phyloP scores from a whole-genome alignment of 2,797 vertebrate genomes.

The Diplodus sargus region DNA sequence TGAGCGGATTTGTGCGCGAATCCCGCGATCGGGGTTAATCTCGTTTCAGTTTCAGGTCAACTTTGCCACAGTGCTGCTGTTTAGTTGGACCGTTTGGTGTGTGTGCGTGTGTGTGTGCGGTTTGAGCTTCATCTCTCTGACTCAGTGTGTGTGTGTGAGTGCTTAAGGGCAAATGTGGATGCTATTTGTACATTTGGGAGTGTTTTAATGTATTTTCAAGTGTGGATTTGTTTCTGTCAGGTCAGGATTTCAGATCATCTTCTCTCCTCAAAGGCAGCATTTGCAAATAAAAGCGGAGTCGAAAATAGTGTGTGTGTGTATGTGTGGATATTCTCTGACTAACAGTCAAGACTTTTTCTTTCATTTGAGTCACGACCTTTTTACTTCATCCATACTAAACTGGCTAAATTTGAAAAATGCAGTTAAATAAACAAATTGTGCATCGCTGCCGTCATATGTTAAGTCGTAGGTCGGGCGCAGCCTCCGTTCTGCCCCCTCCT shows the following conservation, averaged over 20 bases:
- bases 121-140: conserved; percentile 6
- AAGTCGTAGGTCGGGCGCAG: neutral
- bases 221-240: conserved; percentile 28
- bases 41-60: conserved; percentile 72
- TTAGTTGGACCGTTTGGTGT: conserved; percentile 29
- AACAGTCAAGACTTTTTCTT: conserved; percentile 11
- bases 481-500: neutral
- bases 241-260: conserved; percentile 35
- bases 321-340: conserved; percentile 26
- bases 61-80: conserved; percentile 52
- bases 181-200: conserved; percentile 31
- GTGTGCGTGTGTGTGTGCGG: neutral
- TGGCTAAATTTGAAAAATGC: neutral
- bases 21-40: conserved; percentile 75
- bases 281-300: conserved; percentile 37
- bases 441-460: neutral
- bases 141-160: neutral
- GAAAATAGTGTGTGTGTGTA: neutral
- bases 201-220: conserved; percentile 35
- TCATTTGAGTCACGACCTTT: conserved; percentile 13
- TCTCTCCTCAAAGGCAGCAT: conserved; percentile 25
- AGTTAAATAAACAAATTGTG: neutral
- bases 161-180: conserved; percentile 23
- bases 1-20: conserved; percentile 72
- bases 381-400: neutral